phyloP scores from a whole-genome alignment of 2,113 vertebrate species.

The Atrichornis clamosus region DNA sequence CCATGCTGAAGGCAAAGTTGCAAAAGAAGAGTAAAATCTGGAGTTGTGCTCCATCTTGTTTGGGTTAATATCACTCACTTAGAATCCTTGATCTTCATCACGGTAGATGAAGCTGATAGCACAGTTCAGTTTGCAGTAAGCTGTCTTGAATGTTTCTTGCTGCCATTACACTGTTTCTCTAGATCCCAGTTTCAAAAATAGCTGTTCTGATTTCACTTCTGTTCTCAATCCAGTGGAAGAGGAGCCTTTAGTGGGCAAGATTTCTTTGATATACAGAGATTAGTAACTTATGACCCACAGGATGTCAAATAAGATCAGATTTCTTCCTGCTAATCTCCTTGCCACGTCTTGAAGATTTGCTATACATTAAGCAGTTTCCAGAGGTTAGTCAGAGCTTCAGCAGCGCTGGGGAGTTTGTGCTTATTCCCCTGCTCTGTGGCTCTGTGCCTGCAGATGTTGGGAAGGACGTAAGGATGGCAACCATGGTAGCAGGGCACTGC shows the following conservation, averaged over 20 bases:
- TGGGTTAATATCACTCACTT: neutral
- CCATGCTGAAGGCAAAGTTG: neutral
- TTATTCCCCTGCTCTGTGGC: neutral
- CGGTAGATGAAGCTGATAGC: neutral
- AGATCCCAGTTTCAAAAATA: neutral
- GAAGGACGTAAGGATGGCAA: accelerated
- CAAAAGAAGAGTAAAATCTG: neutral
- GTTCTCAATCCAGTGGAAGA: neutral
- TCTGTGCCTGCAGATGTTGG: neutral
- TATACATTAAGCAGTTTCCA: neutral
- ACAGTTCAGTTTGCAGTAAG: neutral
- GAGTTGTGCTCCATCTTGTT: neutral
- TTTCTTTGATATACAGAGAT: neutral
- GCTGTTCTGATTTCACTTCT: neutral
- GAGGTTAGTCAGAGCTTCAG: neutral
- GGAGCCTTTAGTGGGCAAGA: neutral
- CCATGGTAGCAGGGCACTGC: neutral
- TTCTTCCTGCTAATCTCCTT: neutral
- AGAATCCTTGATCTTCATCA: neutral
- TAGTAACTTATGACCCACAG: neutral
- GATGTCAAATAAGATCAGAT: neutral
- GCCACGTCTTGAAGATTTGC: neutral
- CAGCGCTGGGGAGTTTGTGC: neutral
- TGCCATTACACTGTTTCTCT: neutral
- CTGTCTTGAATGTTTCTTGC: neutral